A percentile compares a stretch with the other conserved stretches of the same genome.
These are phyloP conservation scores for Poeciliopsis retropinna DNA, from an alignment of 2,113 vertebrate species.

Conservation along the genomic window DNA sequence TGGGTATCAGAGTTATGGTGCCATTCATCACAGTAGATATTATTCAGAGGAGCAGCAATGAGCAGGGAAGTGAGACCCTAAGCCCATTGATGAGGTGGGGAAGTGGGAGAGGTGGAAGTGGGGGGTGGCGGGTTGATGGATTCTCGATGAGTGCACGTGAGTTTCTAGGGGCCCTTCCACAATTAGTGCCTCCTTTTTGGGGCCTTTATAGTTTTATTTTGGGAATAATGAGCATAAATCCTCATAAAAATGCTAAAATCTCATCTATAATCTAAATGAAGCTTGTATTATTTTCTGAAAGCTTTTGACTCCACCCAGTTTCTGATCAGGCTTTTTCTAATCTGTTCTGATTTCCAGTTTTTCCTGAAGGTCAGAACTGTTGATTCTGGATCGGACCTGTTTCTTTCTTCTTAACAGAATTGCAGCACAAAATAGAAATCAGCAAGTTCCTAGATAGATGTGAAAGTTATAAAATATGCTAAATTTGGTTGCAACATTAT, in stretches of 20 bases:
- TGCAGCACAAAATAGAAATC: neutral
- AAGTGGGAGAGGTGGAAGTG: slow-evolving; percentile 80
- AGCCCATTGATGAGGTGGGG: slow-evolving; percentile 85
- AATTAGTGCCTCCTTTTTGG: neutral
- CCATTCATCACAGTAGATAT: slow-evolving; percentile 98
- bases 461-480: too few relatives aligned
- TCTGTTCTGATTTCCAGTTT: too few relatives aligned
- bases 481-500: neutral
- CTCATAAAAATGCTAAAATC: neutral
- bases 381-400: too few relatives aligned
- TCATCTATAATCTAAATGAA: neutral
- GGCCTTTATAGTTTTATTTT: neutral
- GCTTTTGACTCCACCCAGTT: neutral
- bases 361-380: neutral
- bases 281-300: neutral
- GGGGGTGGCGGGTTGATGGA: slow-evolving; percentile 84
- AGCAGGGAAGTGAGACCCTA: slow-evolving; percentile 93
- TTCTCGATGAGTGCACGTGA: slow-evolving; percentile 63
- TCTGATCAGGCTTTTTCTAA: too few relatives aligned
- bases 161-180: neutral
- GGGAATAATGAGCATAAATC: neutral
- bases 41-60: slow-evolving; percentile 95
- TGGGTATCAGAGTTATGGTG: slow-evolving; percentile 98
- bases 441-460: neutral
- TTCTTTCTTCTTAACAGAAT: neutral